Evolutionary conservation across 2,797 vertebrate genomes (phyloP), one percentile per base, ranked within the genome.

Genomic region (Coracias cyanogaster): DNA sequence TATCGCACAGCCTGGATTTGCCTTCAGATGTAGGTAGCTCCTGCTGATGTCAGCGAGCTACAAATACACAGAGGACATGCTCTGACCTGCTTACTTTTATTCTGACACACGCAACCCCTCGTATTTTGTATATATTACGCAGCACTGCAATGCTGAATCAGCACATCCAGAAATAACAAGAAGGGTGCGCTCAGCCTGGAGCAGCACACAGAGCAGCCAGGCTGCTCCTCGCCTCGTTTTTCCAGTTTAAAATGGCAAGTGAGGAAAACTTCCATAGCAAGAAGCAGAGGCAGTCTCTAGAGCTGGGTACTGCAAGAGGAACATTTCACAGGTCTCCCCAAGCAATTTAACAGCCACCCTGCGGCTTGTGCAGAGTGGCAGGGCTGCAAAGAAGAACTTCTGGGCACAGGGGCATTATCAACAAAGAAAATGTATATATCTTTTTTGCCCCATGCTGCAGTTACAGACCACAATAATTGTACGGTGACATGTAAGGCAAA

Each of bases 61-160:
- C 73, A 90, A 86, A 94, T 80, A 74, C 24, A 71, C 60, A 66
- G 73, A 85, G 45, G 64, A 77, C 15, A 10, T 52, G 21, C 41
- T 93, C 80, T 14, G 69, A 70, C 57, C 67, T 8, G 60, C 93
- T 93, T 85, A 95, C 67, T 92, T 92, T 90, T 43, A 33, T 71
- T 69, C 67, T 73, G 67, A 74, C 78, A 48, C 39, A 48, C 37
- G 55, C 18, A 84, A 81, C 31, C 66, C 60, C 94, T 95, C 57
- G 17, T 80, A 74, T 71, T 94, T 67, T 92, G 94, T 93, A 45
- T 94, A 84, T 45, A 21, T 61, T 79, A 90, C 0, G 0, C 55
- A 73, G 52, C 2, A 4, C 15, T 49, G 81, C 57, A 26, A 25
- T 8, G 48, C 83, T 90, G 95, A 94, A 90, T 82, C 80, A 90